Base-by-base conservation (phyloP, 30 jellyfish, hydroid and myxozoan species). In the Pseudorhiza aurosa region DNA sequence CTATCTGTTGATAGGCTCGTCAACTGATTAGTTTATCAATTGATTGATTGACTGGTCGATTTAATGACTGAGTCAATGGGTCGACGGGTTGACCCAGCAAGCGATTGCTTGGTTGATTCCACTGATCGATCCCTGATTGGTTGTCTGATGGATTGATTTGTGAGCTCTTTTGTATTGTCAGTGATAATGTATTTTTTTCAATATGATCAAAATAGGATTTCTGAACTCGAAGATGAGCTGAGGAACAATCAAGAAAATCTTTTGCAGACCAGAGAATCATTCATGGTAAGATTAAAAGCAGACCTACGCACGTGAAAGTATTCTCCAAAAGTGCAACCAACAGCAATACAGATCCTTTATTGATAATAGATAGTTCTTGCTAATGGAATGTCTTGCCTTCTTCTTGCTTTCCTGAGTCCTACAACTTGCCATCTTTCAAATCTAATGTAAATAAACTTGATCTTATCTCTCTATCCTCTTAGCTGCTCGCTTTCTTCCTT, bases 191-290 rank as follows among this genome's bases (percentile, higher is more conserved):
- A 39, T 5, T 39, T 7, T 39, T 39, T 39, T 39, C 12, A 5
- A 39, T 7, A 5, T 39, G 50, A 39, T 39, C 10, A 39, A 5
- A n/a, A n/a, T 60, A 80, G 91, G 49, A 80, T 80, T 24, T 44
- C 67, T 5, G 91, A 80, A 37, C 91, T 80, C 37, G 91, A 80
- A 39, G 77, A 19, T 57, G 91, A 80, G 42, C 57, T 80, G 42
- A 73, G 91, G 44, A 80, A 65, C 40, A 80, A 80, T 53, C 91
- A 80, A 65, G 94, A 80, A 40, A 60, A 71, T 43, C 86, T 88
- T 39, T 68, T 78, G 24, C 81, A 73, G 39, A 82, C 90, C 8
- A 75, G 83, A 36, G 95, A 72, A 55, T 28, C 84, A 2, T 80
- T 80, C 62, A 65, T 62, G 84, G 91, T 80, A 30, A 53, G 6